Base-by-base conservation (phyloP, 2,888 invertebrate species). In the Lordiphosa fenestrarum region DNA sequence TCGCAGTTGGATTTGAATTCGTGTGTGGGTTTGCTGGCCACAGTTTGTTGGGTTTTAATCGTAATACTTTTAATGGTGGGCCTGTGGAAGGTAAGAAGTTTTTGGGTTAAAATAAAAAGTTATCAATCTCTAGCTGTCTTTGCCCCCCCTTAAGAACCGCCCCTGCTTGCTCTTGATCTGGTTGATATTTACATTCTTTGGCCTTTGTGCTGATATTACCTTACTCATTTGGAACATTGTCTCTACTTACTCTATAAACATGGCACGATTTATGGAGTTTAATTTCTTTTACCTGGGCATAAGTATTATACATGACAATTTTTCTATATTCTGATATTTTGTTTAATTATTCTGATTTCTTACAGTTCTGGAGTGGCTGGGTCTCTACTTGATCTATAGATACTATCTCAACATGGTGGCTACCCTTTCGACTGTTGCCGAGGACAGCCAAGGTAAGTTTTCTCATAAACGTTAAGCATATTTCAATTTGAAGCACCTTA, bases 321-420 rank as follows among this genome's bases (percentile, higher is more conserved):
- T 15, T n/a, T n/a, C n/a, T n/a, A n/a, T n/a, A n/a, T n/a, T n/a
- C n/a, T n/a, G n/a, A n/a, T n/a, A 48, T 0, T 19, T 6, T 0
- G 25, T 15, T 6, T 1, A 21, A 6, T 21, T 2, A 2, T 2
- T 19, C 21, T 6, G 0, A 1, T 1, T 0, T 4, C 23, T 41
- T 51, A 1, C 15, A 77, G 77, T 59, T 47, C 12, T 63, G 21
- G 70, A 78, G 57, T 67, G 57, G 49, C 0, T 53, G 3, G 57
- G 58, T 21, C 36, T 82, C 25, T 72, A 50, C 23, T n/a, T 68
- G 23, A 55, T 77, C 4, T 65, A 59, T 21, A 58, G 50, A 12
- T 72, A 72, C 23, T 80, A 61, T 12, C 23, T 30, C 1, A 37
- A 33, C 4, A 21, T 67, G 13, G 19, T 12, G 42, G 12, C 42